Conservation (phyloP, 2,797 vertebrate species). For the Dendrocincla fuliginosa region DNA sequence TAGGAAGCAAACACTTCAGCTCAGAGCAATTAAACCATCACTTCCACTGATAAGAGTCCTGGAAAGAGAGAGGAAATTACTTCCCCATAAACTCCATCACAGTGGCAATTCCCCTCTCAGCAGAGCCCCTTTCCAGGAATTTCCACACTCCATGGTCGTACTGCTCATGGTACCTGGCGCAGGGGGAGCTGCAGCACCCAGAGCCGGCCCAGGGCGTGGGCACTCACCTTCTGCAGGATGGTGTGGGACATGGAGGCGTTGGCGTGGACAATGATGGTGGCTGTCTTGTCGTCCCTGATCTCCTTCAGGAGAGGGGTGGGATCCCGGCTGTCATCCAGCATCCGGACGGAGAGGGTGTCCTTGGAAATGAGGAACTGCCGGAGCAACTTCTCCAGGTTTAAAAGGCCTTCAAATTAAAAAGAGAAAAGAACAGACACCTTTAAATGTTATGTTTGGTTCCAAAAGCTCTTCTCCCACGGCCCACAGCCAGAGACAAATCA, state of each 20-base stretch:
- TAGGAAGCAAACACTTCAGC: not conserved
- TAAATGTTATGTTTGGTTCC: not conserved
- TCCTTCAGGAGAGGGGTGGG: constrained; percentile 96
- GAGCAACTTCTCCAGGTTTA: constrained; percentile 96
- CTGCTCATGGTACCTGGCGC: not conserved
- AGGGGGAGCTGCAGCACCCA: not conserved
- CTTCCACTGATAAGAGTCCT: not conserved
- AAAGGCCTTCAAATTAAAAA: constrained; percentile 83
- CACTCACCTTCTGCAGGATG: constrained; percentile 90
- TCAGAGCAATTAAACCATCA: not conserved
- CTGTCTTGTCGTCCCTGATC: constrained; percentile 95
- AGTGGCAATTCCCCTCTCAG: not conserved
- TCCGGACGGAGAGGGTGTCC: constrained; percentile 94
- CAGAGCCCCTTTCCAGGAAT: not conserved
- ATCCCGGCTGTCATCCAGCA: constrained; percentile 95
- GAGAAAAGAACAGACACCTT: not conserved
- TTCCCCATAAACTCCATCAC: not conserved
- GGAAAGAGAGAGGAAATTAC: not conserved
- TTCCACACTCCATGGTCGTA: not conserved
- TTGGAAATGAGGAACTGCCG: constrained; percentile 98
- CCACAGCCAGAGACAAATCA: not conserved
- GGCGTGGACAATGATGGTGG: constrained; percentile 95
- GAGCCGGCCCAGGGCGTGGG: accelerated
- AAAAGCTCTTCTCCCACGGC: not conserved
- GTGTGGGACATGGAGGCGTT: constrained; percentile 95